These are phyloP conservation scores for Alectoris magna DNA, from an alignment of 2,797 vertebrate species.

Conservation along the genomic window DNA sequence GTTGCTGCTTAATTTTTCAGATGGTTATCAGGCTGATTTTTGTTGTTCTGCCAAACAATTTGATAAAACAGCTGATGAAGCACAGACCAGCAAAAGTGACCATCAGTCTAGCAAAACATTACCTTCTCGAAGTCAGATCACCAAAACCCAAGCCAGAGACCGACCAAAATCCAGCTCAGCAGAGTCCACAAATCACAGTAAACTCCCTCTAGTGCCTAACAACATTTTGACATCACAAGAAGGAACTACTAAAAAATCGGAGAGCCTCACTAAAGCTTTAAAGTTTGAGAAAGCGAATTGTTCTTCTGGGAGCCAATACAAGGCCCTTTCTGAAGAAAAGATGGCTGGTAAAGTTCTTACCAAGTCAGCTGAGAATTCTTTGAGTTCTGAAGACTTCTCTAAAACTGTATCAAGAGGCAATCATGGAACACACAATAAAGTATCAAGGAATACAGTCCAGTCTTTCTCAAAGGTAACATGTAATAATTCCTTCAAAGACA, in stretches of 20 bases:
- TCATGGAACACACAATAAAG: slow-evolving; percentile 71
- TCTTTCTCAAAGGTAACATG: slow-evolving; percentile 72
- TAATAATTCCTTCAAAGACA: slow-evolving; percentile 80
- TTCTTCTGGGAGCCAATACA: slow-evolving; percentile 69
- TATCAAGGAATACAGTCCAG: slow-evolving; percentile 66
- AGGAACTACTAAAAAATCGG: slow-evolving; percentile 74
- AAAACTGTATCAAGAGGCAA: slow-evolving; percentile 62
- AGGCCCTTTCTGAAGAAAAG: slow-evolving; percentile 71
- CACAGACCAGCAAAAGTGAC: slow-evolving; percentile 69
- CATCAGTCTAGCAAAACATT: slow-evolving; percentile 64
- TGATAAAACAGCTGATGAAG: slow-evolving; percentile 72
- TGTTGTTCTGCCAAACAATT: slow-evolving; percentile 90
- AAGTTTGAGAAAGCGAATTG: slow-evolving; percentile 77
- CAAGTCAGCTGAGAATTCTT: slow-evolving; percentile 74
- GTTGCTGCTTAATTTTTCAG: slow-evolving; percentile 77
- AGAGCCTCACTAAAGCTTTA: slow-evolving; percentile 78
- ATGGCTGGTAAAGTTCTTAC: slow-evolving; percentile 57
- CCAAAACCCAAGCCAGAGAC: slow-evolving; percentile 76
- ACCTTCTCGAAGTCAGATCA: slow-evolving; percentile 62
- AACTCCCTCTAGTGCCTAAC: slow-evolving; percentile 83
- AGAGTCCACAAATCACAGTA: slow-evolving; percentile 76
- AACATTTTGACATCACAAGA: slow-evolving; percentile 78
- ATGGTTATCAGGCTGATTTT: slow-evolving; percentile 94
- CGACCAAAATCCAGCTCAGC: slow-evolving; percentile 70
- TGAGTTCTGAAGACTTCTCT: slow-evolving; percentile 68